Base-by-base conservation (phyloP, 2,888 invertebrate genomes). In the Crepidodera aurea region DNA sequence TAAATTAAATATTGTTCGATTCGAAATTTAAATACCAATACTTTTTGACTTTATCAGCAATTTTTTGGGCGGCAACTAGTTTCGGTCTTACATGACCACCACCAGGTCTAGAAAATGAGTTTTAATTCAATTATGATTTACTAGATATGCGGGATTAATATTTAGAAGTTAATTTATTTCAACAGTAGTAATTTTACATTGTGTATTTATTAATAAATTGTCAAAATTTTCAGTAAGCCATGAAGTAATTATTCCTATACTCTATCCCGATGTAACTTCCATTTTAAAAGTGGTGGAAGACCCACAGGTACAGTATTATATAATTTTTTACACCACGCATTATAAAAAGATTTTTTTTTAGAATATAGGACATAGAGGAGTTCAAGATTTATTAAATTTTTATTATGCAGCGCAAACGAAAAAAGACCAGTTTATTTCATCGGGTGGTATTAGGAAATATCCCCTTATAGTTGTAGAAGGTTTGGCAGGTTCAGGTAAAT, bases 391-490 rank as follows among this genome's bases (percentile, higher is more conserved):
- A 6, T 13, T 81, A 18, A 48, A 73, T 27, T 71, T 77, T 42
- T 79, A 78, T 62, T 57, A 74, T 34, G 59, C 63, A 34, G 70
- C 73, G 22, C 54, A 65, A n/a, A 51, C 67, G 1, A 16, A 59
- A 12, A 62, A 63, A 39, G 57, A 59, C 15, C 59, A 64, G 51
- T 55, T 34, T 42, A 39, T 39, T 18, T 50, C 58, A 13, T 5
- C 44, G 12, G 65, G 61, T 1, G 63, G 60, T 25, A 25, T 50
- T 16, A 77, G 76, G 60, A 73, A 72, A 51, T 72, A 79, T 68
- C 81, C 82, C 1, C 76, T 83, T 27, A 78, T 83, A 50, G 79
- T 82, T 5, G 67, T 83, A 15, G 83, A 83, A 77, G 83, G 83
- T 1, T 73, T 83, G 3, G 83, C 83, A 75, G 82, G 82, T 15